phyloP scores from a whole-genome alignment of 2,888 invertebrate genomes.

The Lepidocyrtoides sp. region DNA sequence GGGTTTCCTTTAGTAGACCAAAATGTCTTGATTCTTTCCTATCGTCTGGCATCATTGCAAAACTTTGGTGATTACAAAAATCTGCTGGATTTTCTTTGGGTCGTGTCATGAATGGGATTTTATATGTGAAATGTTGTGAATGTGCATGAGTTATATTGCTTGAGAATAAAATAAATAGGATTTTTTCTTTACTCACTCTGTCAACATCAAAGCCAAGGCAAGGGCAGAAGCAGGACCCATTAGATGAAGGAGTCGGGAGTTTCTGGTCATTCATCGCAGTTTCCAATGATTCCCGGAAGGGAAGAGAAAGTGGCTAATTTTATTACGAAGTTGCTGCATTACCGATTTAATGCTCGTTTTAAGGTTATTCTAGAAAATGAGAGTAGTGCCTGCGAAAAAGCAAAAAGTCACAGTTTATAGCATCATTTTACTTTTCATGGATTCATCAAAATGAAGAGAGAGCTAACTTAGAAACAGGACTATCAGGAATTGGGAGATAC shows the following conservation, averaged over 20 bases:
- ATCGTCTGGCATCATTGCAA: conserved; percentile 69
- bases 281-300: conserved; percentile 66
- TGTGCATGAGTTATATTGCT: conserved; percentile 49
- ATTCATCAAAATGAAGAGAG: neutral
- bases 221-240: neutral
- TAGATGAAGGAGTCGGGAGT: conserved; percentile 27
- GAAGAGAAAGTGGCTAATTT: conserved; percentile 68
- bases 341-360: conserved; percentile 57
- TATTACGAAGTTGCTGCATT: conserved; percentile 61
- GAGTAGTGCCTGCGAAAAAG: neutral
- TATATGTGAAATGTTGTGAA: conserved; percentile 24
- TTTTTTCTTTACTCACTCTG: conserved; percentile 45
- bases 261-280: conserved; percentile 64
- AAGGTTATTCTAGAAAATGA: conserved; percentile 35
- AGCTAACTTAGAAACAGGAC: neutral
- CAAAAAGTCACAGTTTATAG: conserved; percentile 40
- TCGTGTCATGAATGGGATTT: conserved; percentile 52
- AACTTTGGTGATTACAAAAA: conserved; percentile 77
- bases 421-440: conserved; percentile 45
- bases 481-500: neutral
- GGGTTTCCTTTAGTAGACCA: neutral
- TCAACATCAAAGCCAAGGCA: conserved; percentile 51
- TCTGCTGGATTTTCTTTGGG: conserved; percentile 69
- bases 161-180: conserved; percentile 53
- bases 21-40: conserved; percentile 63